A percentile compares a stretch with the other conserved stretches of the same genome.
Conservation (phyloP, 2,797 vertebrate species). For the Acanthurus leucopareius region DNA sequence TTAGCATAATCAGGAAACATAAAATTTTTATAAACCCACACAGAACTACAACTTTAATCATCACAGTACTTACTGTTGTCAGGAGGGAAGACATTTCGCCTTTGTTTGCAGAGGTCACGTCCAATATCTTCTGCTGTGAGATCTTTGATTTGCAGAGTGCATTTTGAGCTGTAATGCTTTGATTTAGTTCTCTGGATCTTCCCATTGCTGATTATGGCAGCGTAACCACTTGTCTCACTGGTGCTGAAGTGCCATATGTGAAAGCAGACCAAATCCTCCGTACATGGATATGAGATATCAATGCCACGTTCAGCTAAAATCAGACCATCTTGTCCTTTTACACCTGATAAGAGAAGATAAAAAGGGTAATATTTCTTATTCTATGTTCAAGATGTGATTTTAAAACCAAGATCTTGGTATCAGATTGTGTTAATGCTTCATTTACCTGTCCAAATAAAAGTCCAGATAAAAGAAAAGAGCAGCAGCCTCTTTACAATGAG, state of each 20-base stretch:
- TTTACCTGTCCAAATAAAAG: slow-evolving; percentile 43
- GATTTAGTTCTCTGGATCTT: not conserved
- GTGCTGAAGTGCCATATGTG: slow-evolving; percentile 4
- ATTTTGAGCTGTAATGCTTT: slow-evolving; percentile 7
- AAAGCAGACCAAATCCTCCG: slow-evolving; percentile 45
- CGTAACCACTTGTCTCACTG: fast-evolving
- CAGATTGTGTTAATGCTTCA: not conserved
- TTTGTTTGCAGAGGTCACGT: slow-evolving; percentile 16
- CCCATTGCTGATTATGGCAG: slow-evolving; percentile 37
- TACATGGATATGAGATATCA: slow-evolving; percentile 32
- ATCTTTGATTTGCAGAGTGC: slow-evolving; percentile 23
- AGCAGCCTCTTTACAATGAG: slow-evolving; percentile 6
- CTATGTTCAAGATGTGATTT: not conserved
- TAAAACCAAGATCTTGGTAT: not conserved
- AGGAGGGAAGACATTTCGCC: not conserved
- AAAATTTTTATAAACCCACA: not conserved
- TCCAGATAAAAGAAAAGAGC: slow-evolving; percentile 33
- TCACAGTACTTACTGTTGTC: slow-evolving; percentile 15
- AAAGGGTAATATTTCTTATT: not conserved
- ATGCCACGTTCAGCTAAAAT: not conserved
- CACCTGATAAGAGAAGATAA: slow-evolving; percentile 15
- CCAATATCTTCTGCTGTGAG: slow-evolving; percentile 15
- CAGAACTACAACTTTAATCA: not conserved
- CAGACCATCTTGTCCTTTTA: slow-evolving; percentile 11
- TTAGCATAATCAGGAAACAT: not conserved